Base-by-base conservation (phyloP, 2,797 vertebrate genomes). In the Manis javanica region DNA sequence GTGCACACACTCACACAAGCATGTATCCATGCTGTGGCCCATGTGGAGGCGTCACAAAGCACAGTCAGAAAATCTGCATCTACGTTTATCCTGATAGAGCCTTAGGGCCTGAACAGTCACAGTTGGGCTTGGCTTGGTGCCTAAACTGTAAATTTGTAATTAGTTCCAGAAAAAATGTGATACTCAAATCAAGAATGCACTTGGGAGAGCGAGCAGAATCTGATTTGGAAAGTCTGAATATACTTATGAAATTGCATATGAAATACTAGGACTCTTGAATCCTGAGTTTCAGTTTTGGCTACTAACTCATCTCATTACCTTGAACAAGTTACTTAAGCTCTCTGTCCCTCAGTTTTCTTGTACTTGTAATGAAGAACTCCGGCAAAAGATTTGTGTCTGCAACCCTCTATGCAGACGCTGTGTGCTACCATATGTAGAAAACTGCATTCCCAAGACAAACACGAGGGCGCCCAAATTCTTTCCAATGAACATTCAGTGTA, bases 401-500 rank as follows among this genome's bases (percentile, higher is more conserved):
- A 61, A 81, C 66, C 29, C 51, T 92, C 86, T 87, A 42, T 64
- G 53, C 31, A 77, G 82, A 95, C 59, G 18, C 8, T 79, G 3
- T 90, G 21, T 71, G 74, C 83, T 66, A 61, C n/a, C 61, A 24
- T 74, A 77, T 78, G 72, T 8, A 95, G 51, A 57, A 94, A 96
- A 90, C 90, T 66, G 19, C 34, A 96, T 96, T 92, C 86, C 71
- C 74, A 81, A 87, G 69, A 87, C 77, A 90, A 96, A 91, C 51
- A 85, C 0, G 15, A 84, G 66, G 51, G 24, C 0, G 14, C 31
- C 90, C 92, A 61, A 93, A 81, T 93, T 96, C 94, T 97, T 97
- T 96, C 92, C 92, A 89, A 96, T 59, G 92, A 96, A 89, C 42
- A 59, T 88, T 85, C 39, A 74, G 83, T 91, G 96, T 91, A 91